Evolutionary conservation across 2,797 vertebrate genomes (phyloP).

Genomic region (Peromyscus attwateri): DNA sequence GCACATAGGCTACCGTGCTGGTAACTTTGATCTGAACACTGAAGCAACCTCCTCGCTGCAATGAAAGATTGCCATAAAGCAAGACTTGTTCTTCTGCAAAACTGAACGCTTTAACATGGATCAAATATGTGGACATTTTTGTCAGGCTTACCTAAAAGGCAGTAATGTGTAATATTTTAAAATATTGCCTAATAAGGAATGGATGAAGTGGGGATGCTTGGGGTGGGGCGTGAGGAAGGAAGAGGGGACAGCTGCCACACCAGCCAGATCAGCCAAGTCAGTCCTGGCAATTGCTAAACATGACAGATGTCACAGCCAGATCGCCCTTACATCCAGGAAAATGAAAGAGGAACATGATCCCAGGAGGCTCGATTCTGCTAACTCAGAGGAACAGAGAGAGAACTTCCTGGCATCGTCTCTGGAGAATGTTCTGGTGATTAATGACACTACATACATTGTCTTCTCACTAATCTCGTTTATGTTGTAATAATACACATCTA

Average conservation of each 20-base stretch:
- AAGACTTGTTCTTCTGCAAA: neutral
- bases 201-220: neutral
- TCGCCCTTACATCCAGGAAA: slow-evolving; percentile 70
- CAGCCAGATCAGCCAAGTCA: slow-evolving; percentile 61
- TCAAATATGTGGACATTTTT: neutral
- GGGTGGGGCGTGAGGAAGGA: slow-evolving; percentile 1
- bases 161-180: neutral
- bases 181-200: neutral
- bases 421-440: slow-evolving; percentile 66
- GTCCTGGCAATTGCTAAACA: slow-evolving; percentile 61
- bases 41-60: neutral
- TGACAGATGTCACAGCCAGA: slow-evolving; percentile 76
- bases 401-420: slow-evolving; percentile 48
- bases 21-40: neutral
- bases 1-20: too few species aligned
- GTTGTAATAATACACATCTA: slow-evolving; percentile 25
- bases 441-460: slow-evolving; percentile 35
- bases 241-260: slow-evolving; percentile 57
- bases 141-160: neutral
- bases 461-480: slow-evolving; percentile 47
- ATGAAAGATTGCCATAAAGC: neutral
- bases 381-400: slow-evolving; percentile 69
- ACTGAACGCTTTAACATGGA: neutral
- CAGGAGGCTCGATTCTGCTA: slow-evolving; percentile 70
- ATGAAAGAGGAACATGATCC: slow-evolving; percentile 60